phyloP scores from a whole-genome alignment of 2,113 vertebrate species.

The Stigmatopora nigra region DNA sequence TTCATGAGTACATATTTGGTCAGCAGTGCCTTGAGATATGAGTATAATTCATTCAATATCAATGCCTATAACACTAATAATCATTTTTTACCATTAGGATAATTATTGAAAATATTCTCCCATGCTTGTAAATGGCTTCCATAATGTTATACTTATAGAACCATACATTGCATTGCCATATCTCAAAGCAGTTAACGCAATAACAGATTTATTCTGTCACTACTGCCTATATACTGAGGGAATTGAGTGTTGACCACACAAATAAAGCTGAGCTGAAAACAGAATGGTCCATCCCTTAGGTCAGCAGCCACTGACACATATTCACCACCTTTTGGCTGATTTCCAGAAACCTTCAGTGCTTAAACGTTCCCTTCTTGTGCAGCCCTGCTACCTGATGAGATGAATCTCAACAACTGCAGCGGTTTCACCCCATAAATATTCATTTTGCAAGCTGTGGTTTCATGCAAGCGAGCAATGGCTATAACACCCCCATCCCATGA shows the following conservation, averaged over 20 bases:
- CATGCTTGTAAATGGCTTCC: too few species aligned
- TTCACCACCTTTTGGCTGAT: conserved; percentile 14
- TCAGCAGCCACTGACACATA: conserved; percentile 15
- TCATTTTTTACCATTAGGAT: too few species aligned
- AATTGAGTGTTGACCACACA: conserved; percentile 3
- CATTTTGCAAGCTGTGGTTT: conserved; percentile 18
- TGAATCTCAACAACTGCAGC: conserved; percentile 41
- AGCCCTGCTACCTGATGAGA: conserved; percentile 28
- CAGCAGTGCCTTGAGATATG: too few species aligned
- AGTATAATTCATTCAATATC: too few species aligned
- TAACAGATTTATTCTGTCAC: neutral
- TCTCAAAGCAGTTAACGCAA: neutral
- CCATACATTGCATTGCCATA: neutral
- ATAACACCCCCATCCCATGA: conserved; percentile 8
- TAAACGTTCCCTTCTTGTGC: conserved; percentile 15
- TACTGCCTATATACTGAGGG: neutral
- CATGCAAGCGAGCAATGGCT: conserved; percentile 16
- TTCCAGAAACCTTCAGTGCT: conserved; percentile 16
- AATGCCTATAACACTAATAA: too few species aligned
- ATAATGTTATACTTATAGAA: too few species aligned
- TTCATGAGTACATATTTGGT: too few species aligned
- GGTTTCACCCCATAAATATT: conserved; percentile 56
- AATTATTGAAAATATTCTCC: too few species aligned
- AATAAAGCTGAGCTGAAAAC: conserved; percentile 8
- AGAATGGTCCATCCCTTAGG: neutral